Evolutionary conservation across 2,113 vertebrate species (phyloP).

Genomic region (Syngnathus scovelli): DNA sequence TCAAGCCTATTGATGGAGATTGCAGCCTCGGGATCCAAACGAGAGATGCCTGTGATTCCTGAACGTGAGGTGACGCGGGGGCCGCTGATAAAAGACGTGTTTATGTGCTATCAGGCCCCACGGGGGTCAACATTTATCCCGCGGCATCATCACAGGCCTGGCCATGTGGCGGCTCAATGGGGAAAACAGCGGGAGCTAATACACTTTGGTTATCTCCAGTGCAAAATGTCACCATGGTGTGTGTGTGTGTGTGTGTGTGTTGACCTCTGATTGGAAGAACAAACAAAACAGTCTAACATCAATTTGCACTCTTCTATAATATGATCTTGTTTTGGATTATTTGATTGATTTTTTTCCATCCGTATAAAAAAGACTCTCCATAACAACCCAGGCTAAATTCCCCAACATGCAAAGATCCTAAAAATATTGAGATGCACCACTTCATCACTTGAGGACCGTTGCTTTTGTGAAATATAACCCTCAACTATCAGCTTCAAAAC

Average conservation of each 20-base stretch:
- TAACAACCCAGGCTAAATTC: neutral
- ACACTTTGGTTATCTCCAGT: conserved; percentile 44
- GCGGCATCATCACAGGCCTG: conserved; percentile 19
- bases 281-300: no score
- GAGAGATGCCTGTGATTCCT: conserved; percentile 42
- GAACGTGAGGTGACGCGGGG: conserved; percentile 17
- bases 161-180: conserved; percentile 14
- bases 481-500: neutral
- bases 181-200: conserved; percentile 24
- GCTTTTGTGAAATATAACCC: no score
- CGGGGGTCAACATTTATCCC: conserved; percentile 49
- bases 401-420: neutral
- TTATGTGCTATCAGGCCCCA: conserved; percentile 38
- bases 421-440: neutral
- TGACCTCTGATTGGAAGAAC: conserved; percentile 16
- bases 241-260: neutral
- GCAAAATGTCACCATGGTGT: conserved; percentile 36
- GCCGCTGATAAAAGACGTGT: conserved; percentile 43
- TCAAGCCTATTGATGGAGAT: conserved; percentile 33
- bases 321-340: neutral
- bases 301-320: neutral
- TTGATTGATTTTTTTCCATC: neutral
- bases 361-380: neutral
- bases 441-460: neutral
- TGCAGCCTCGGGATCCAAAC: conserved; percentile 32